phyloP scores from a whole-genome alignment of 2,888 invertebrate genomes.

The Standfussiana lucernea region DNA sequence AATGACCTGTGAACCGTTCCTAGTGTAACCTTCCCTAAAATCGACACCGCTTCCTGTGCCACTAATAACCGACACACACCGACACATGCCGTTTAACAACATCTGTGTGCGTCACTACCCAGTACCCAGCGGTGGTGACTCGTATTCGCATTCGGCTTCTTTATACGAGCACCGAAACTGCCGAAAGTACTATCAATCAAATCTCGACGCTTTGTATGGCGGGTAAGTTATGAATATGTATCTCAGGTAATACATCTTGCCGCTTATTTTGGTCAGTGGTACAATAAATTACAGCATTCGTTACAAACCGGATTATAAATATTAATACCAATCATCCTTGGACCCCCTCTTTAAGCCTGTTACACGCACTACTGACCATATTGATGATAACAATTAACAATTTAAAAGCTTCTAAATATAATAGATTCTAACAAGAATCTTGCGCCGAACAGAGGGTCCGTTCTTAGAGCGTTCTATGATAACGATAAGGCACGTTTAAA shows the following conservation, averaged over 20 bases:
- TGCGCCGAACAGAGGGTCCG: conserved; percentile 34
- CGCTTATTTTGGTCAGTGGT: conserved; percentile 71
- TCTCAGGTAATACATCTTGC: conserved; percentile 70
- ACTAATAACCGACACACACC: conserved; percentile 82
- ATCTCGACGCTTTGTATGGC: conserved; percentile 70
- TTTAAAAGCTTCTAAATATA: conserved; percentile 35
- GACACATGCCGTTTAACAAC: conserved; percentile 61
- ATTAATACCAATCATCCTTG: conserved; percentile 61
- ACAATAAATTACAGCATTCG: conserved; percentile 31
- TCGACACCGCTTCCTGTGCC: conserved; percentile 88
- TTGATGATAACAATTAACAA: conserved; percentile 59
- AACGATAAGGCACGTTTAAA: conserved; percentile 72
- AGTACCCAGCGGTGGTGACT: conserved; percentile 21
- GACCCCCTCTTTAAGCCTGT: conserved; percentile 56
- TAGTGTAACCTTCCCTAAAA: conserved; percentile 88
- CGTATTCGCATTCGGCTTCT: conserved; percentile 63
- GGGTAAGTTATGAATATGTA: conserved; percentile 80
- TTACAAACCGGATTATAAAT: conserved; percentile 66
- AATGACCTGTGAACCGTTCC: conserved; percentile 88
- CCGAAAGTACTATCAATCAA: conserved; percentile 71
- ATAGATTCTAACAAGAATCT: conserved; percentile 65
- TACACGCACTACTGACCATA: conserved; percentile 52
- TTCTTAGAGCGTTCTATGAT: conserved; percentile 52
- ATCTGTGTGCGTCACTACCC: conserved; percentile 61
- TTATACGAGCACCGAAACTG: conserved; percentile 69